Conservation (phyloP, 35 echinoderm and acorn worm species). For the Lytechinus pictus region DNA sequence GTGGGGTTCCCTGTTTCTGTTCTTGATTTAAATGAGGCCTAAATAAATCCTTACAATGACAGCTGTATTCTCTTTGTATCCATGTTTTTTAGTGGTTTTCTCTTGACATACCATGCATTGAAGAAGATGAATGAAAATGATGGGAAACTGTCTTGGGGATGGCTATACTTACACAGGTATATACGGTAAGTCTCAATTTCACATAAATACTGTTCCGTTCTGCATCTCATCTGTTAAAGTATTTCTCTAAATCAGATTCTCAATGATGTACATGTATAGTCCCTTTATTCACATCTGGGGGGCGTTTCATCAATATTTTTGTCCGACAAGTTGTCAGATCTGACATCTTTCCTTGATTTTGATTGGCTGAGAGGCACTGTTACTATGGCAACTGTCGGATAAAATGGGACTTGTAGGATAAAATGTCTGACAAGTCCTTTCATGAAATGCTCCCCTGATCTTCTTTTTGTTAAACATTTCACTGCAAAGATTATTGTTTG, state of each 20-base stretch:
- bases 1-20: no score
- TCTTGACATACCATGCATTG: conserved; percentile 68
- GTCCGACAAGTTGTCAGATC: no score
- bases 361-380: no score
- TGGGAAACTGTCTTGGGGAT: conserved; percentile 63
- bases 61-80: neutral
- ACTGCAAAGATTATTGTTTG: no score
- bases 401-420: no score
- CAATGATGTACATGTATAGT: neutral
- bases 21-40: neutral
- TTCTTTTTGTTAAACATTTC: neutral
- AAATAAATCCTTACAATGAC: neutral
- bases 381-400: no score
- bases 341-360: no score
- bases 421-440: no score
- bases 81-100: conserved; percentile 56
- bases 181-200: conserved; percentile 48
- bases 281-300: no score
- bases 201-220: neutral
- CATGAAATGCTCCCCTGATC: no score
- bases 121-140: conserved; percentile 61
- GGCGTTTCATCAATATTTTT: no score
- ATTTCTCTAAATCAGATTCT: neutral
- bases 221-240: neutral
- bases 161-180: conserved; percentile 87